phyloP scores from a whole-genome alignment of 2,113 vertebrate species.

The Bos taurus region DNA sequence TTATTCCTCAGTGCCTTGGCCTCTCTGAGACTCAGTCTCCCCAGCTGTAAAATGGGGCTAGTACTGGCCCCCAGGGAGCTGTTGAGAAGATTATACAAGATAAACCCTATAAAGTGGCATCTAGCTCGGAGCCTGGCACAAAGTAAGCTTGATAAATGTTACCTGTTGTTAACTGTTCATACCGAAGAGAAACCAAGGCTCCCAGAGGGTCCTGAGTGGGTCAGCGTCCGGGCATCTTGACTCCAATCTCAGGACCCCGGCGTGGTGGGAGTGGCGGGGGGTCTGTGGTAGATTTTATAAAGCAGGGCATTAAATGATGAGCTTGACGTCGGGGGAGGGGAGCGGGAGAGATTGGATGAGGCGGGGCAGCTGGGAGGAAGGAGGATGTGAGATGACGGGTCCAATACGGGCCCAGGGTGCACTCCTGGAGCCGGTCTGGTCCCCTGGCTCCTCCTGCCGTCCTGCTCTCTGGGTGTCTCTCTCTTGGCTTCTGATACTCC shows the following conservation, averaged over 20 bases:
- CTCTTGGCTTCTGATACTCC: not conserved
- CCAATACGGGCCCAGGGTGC: not conserved
- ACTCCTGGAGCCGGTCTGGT: no score
- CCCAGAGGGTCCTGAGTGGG: not conserved
- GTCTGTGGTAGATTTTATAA: not conserved
- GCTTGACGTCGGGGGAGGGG: rapidly evolving
- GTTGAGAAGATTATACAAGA: not conserved
- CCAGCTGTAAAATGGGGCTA: not conserved
- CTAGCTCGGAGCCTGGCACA: not conserved
- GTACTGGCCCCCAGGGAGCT: not conserved
- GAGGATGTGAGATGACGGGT: rapidly evolving
- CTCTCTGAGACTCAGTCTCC: not conserved
- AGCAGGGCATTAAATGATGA: not conserved
- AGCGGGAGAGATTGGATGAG: not conserved
- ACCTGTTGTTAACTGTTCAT: not conserved
- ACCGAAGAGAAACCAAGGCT: not conserved
- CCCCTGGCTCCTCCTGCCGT: not conserved
- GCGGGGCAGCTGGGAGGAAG: not conserved
- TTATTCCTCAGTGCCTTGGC: not conserved
- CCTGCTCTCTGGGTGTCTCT: not conserved
- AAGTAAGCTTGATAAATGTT: not conserved
- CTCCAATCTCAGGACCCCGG: rapidly evolving
- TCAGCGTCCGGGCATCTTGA: rapidly evolving
- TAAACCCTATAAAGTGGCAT: not conserved
- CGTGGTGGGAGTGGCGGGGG: rapidly evolving